These are phyloP conservation scores for Paralichthys olivaceus DNA, from an alignment of 2,113 vertebrate species.

Conservation along the genomic window DNA sequence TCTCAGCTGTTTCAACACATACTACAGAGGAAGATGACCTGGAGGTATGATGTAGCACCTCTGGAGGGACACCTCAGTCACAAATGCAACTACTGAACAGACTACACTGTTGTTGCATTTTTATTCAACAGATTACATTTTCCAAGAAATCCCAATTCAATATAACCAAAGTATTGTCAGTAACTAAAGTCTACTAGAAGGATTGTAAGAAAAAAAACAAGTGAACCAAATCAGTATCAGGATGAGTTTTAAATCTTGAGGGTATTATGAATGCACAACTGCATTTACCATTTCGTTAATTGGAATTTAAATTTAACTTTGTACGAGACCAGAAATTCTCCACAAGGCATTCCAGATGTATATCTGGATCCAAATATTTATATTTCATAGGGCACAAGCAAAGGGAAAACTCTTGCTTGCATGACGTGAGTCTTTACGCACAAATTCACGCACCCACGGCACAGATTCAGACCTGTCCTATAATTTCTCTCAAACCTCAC, in stretches of 20 bases:
- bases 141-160: not conserved
- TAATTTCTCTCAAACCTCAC: slow-evolving; percentile 59
- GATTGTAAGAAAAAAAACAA: not conserved
- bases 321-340: not conserved
- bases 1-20: slow-evolving; percentile 46
- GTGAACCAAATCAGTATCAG: not conserved
- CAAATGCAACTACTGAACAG: slow-evolving; percentile 7
- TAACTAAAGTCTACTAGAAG: not conserved
- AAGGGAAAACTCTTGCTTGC: slow-evolving; percentile 8
- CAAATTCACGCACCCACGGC: slow-evolving; percentile 16
- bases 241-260: not conserved
- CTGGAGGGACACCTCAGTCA: slow-evolving; percentile 30
- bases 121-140: slow-evolving; percentile 1
- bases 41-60: slow-evolving; percentile 50
- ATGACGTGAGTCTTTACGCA: not conserved
- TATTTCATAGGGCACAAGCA: not conserved
- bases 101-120: not conserved
- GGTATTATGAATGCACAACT: not conserved
- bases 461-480: slow-evolving; percentile 46
- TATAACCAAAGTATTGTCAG: not conserved
- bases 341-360: slow-evolving; percentile 21
- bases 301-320: not conserved
- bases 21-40: slow-evolving; percentile 28
- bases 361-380: not conserved
- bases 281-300: not conserved